Evolutionary conservation across 2,888 invertebrate species (phyloP), one percentile per base, ranked within the genome.

Genomic region (Chrysotoxum bicinctum): DNA sequence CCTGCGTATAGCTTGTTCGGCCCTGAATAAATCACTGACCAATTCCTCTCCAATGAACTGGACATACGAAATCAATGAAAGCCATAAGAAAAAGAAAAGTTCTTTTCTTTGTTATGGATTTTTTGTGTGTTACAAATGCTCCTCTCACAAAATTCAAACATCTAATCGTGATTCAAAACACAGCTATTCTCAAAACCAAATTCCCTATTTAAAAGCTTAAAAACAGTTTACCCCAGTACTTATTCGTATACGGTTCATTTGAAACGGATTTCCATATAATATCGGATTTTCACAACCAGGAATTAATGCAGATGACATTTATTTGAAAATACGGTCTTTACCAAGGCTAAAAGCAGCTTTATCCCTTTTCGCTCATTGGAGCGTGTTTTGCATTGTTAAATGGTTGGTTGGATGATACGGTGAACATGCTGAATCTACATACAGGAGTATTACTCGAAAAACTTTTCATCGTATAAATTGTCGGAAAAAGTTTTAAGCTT

Each of bases 281-380:
- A 50, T 35, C n/a, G 30, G 66, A 66, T 66, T 66, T 66, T 50
- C 66, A 35, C 66, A 66, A 50, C 66, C 66, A 35, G 48, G 21
- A 66, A 48, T 66, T 66, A 66, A 66, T 66, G 48, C 66, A 66
- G 66, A 66, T 66, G 66, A 66, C 66, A 66, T 66, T 66, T 66
- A 66, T 66, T 66, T 32, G 66, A 50, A 66, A 66, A 50, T 35
- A 50, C 66, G 6, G 35, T 50, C 35, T 23, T 30, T 64, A 64
- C 6, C 21, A 5, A 1, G 26, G 14, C 19, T 35, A 21, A 66
- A 66, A 21, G 32, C n/a, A 35, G 50, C 32, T 35, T 66, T 48
- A 66, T 66, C 66, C 21, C 30, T 50, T 50, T 66, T 64, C 8
- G 64, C 30, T 64, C 30, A 45, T 26, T 64, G 64, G 62, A 45